Conservation (phyloP, 2,113 vertebrate genomes). For the Xenopus borealis region DNA sequence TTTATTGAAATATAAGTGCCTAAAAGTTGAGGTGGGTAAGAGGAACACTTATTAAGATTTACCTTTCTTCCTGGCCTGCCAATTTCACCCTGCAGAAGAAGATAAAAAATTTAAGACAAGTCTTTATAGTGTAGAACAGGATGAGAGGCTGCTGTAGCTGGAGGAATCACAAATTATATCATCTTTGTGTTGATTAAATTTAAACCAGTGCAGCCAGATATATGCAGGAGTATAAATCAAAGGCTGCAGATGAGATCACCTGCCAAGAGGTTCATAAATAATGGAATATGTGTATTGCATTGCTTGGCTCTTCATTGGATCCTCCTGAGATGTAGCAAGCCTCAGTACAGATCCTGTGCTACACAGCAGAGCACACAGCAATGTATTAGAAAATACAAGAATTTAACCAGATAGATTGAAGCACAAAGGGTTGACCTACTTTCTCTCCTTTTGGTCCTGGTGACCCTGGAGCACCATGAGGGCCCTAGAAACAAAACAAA, state of each 20-base stretch:
- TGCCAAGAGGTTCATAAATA: constrained; percentile 7
- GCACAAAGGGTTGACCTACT: constrained; percentile 62
- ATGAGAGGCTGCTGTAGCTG: no score
- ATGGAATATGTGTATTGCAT: not conserved
- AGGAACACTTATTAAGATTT: no score
- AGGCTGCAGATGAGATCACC: not conserved
- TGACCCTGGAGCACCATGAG: constrained; percentile 83
- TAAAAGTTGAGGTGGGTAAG: no score
- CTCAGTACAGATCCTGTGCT: no score
- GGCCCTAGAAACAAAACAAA: constrained; percentile 70
- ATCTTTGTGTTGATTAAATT: constrained; percentile 3
- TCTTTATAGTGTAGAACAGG: not conserved
- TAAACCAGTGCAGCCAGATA: not conserved
- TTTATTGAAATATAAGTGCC: no score
- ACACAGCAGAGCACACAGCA: not conserved
- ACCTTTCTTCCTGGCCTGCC: constrained; percentile 95
- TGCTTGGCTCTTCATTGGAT: not conserved
- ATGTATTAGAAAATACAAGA: constrained; percentile 14
- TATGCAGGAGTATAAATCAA: constrained; percentile 6
- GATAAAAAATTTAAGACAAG: constrained; percentile 26
- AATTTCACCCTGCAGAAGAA: constrained; percentile 86
- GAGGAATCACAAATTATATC: not conserved
- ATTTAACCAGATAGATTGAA: not conserved
- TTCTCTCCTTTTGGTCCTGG: constrained; percentile 91
- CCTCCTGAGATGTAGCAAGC: no score